Conservation (phyloP, 2,888 invertebrate genomes). For the Meta bourneti region DNA sequence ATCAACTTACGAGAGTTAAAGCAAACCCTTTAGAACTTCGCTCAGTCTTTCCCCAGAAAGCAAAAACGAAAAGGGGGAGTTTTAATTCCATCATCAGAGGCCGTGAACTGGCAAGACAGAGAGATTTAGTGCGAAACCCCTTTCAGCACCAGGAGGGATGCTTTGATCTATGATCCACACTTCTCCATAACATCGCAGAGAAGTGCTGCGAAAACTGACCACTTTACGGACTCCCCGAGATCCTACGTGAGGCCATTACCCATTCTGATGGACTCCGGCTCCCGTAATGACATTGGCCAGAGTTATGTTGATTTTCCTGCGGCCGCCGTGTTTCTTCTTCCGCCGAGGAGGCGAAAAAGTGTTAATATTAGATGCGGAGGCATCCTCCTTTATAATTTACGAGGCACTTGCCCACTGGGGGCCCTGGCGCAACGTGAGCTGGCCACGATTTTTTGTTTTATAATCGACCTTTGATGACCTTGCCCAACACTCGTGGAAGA, state of each 20-base stretch:
- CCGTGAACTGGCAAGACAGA: not conserved
- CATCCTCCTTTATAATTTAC: slow-evolving; percentile 63
- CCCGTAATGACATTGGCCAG: slow-evolving; percentile 67
- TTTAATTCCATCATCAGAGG: not conserved
- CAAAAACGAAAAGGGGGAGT: not conserved
- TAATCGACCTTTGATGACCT: not conserved
- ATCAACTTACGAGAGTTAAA: too few relatives aligned
- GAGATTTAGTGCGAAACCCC: slow-evolving; percentile 14
- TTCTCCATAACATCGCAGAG: slow-evolving; percentile 49
- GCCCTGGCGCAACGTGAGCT: not conserved
- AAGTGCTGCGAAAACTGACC: slow-evolving; percentile 56
- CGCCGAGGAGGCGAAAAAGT: slow-evolving; percentile 61
- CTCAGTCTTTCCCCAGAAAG: not conserved
- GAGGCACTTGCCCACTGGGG: slow-evolving; percentile 36
- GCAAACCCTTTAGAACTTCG: not conserved
- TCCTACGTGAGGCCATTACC: slow-evolving; percentile 72
- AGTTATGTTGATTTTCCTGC: slow-evolving; percentile 72
- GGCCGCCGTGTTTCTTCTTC: not conserved
- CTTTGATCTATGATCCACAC: slow-evolving; percentile 34
- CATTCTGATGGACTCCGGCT: slow-evolving; percentile 73
- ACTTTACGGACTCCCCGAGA: slow-evolving; percentile 40
- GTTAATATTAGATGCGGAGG: slow-evolving; percentile 64
- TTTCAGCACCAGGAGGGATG: slow-evolving; percentile 44
- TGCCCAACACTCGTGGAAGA: not conserved
- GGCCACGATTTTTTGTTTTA: not conserved